These are phyloP conservation scores for Sinentomon sp. DNA, from an alignment of 2,888 invertebrate genomes.

Conservation along the genomic window DNA sequence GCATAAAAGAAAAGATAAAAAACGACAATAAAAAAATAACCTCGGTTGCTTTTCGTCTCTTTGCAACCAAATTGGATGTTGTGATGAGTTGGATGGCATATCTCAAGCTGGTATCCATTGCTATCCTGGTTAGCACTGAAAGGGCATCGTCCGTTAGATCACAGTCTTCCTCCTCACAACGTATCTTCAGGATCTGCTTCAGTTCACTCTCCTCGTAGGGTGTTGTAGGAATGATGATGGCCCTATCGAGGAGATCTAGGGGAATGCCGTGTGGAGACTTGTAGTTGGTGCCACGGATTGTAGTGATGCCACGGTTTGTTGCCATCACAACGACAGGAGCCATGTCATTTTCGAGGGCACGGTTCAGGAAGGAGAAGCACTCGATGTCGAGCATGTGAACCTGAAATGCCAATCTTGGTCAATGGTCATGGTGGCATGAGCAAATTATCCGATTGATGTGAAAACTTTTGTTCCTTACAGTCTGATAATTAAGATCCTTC, in stretches of 20 bases:
- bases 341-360: slow-evolving; percentile 88
- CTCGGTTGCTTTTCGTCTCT: slow-evolving; percentile 59
- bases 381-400: slow-evolving; percentile 98
- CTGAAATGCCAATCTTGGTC: slow-evolving; percentile 19
- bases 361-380: slow-evolving; percentile 91
- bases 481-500: not conserved
- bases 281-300: slow-evolving; percentile 47
- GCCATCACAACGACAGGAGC: slow-evolving; percentile 97
- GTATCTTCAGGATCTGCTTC: slow-evolving; percentile 50
- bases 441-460: too few species aligned
- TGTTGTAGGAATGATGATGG: slow-evolving; percentile 74
- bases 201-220: slow-evolving; percentile 70
- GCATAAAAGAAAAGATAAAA: too few species aligned
- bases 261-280: slow-evolving; percentile 92
- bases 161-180: slow-evolving; percentile 94
- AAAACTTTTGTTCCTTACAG: too few species aligned
- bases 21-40: too few species aligned
- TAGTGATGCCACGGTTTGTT: slow-evolving; percentile 80
- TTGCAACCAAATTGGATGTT: slow-evolving; percentile 75
- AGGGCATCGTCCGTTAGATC: slow-evolving; percentile 75
- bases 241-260: slow-evolving; percentile 74
- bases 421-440: too few species aligned
- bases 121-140: slow-evolving; percentile 68
- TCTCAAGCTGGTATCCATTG: slow-evolving; percentile 70
- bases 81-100: slow-evolving; percentile 96